phyloP scores from a whole-genome alignment of 2,888 invertebrate species.

The Rhopalosiphum nymphaeae region DNA sequence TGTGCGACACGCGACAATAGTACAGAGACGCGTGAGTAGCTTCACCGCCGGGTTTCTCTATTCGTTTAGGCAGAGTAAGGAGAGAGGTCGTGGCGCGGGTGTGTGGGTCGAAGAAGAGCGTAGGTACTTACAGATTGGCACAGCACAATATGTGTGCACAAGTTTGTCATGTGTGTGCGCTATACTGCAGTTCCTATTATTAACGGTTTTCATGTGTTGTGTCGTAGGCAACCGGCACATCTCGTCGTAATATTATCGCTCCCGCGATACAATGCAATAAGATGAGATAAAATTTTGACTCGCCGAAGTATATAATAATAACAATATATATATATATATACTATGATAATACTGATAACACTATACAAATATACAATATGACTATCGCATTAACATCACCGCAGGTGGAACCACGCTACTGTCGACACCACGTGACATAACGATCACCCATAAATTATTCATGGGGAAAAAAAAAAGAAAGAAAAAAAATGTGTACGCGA shows the following conservation, averaged over 20 bases:
- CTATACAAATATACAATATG: background rate
- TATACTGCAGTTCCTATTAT: background rate
- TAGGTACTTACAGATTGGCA: background rate
- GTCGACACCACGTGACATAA: background rate
- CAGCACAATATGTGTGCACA: background rate
- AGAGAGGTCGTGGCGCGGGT: background rate
- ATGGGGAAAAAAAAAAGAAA: background rate
- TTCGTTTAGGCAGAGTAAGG: background rate
- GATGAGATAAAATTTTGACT: too few relatives aligned
- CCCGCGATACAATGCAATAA: background rate
- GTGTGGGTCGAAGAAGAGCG: background rate
- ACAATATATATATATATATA: background rate
- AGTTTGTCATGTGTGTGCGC: background rate
- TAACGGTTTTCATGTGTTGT: background rate
- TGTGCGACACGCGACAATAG: background rate
- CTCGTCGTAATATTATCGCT: background rate
- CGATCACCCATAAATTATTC: constrained; percentile 19
- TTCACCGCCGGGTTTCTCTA: background rate
- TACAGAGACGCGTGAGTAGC: background rate
- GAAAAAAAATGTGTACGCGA: background rate
- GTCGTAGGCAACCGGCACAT: background rate
- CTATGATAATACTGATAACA: background rate
- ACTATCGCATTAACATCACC: background rate
- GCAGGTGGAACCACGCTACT: background rate
- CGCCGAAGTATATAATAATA: too few relatives aligned